phyloP scores from a whole-genome alignment of 2,888 invertebrate genomes.

The Ophonus ardosiacus region DNA sequence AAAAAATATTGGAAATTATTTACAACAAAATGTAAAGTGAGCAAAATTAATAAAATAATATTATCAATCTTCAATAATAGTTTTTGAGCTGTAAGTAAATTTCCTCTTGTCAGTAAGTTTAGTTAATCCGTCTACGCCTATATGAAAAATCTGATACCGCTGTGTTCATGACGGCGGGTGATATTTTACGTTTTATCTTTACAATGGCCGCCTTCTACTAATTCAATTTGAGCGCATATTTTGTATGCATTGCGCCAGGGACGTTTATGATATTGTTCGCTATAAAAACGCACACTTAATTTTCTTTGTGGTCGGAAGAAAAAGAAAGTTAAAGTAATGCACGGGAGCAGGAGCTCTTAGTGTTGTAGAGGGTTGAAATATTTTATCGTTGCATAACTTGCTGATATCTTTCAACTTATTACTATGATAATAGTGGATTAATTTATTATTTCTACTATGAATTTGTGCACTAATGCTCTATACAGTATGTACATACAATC shows the following conservation, averaged over 20 bases:
- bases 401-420: background rate
- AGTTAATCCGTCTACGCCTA: background rate
- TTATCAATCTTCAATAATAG: background rate
- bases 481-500: background rate
- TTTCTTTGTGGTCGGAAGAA: slow-evolving; percentile 42
- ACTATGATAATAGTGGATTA: background rate
- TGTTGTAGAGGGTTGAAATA: background rate
- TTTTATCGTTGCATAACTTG: background rate
- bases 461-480: background rate
- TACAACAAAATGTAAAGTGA: background rate
- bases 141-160: slow-evolving; percentile 54
- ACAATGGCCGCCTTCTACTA: slow-evolving; percentile 51
- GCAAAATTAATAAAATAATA: background rate
- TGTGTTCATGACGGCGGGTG: slow-evolving; percentile 48
- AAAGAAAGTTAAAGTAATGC: background rate
- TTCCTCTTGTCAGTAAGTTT: background rate
- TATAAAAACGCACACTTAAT: slow-evolving; percentile 58
- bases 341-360: background rate
- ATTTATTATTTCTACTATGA: background rate
- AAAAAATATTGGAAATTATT: background rate
- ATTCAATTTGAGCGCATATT: slow-evolving; percentile 62
- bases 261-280: slow-evolving; percentile 63
- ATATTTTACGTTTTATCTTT: slow-evolving; percentile 59
- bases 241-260: slow-evolving; percentile 59
- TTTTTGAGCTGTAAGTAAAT: background rate